phyloP scores from a whole-genome alignment of 2,888 invertebrate genomes.

The Drosophila mercatorum region DNA sequence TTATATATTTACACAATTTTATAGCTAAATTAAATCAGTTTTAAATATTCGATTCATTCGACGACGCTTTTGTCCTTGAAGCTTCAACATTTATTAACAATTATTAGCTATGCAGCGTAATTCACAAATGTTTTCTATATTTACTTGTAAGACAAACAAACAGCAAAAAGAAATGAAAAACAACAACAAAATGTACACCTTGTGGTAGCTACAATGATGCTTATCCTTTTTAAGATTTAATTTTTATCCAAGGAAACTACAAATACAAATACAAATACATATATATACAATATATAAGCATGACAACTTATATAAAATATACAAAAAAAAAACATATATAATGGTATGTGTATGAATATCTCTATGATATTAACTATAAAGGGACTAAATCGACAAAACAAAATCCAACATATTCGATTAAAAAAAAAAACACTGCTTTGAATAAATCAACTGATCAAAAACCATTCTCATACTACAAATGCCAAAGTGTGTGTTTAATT shows the following conservation, averaged over 20 bases:
- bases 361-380: conserved; percentile 66
- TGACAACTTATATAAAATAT: conserved; percentile 42
- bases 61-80: conserved; percentile 54
- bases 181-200: conserved; percentile 46
- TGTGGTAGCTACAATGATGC: conserved; percentile 75
- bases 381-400: conserved; percentile 55
- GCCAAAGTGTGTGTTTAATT: conserved; percentile 1
- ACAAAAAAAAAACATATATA: conserved; percentile 24
- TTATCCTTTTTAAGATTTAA: conserved; percentile 70
- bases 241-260: conserved; percentile 58
- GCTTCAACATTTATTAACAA: conserved; percentile 55
- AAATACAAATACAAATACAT: conserved; percentile 9
- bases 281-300: conserved; percentile 11
- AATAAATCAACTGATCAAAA: conserved; percentile 69
- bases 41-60: conserved; percentile 49
- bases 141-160: conserved; percentile 31
- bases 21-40: conserved; percentile 77
- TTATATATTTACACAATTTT: conserved; percentile 77
- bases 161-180: conserved; percentile 3
- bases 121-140: conserved; percentile 32
- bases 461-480: conserved; percentile 31
- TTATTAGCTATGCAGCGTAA: conserved; percentile 48
- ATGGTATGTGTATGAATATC: conserved; percentile 47
- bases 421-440: conserved; percentile 61
- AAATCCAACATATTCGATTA: conserved; percentile 49